Percentiles rank a stretch among this genome's conserved stretches.
Conservation (phyloP, 2,888 invertebrate species). For the Tromatobia lineatoria region DNA sequence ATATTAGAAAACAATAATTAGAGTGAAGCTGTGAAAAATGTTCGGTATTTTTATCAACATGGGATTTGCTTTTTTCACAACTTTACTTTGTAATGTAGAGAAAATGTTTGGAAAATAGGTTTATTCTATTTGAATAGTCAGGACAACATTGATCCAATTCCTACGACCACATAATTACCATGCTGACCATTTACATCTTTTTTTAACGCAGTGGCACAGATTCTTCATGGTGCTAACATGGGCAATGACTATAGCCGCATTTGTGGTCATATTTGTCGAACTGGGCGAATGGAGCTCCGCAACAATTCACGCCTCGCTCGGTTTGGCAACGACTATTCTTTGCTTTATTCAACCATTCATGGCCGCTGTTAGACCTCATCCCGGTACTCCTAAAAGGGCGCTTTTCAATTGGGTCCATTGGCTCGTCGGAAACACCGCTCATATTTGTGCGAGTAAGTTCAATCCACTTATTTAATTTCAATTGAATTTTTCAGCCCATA, state of each 20-base stretch:
- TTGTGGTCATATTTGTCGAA: conserved; percentile 93
- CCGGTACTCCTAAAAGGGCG: conserved; percentile 91
- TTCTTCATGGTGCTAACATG: conserved; percentile 94
- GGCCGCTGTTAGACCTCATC: conserved; percentile 95
- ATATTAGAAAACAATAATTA: no score
- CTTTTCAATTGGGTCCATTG: conserved; percentile 97
- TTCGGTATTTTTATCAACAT: no score
- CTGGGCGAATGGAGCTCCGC: conserved; percentile 91
- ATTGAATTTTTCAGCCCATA: neutral
- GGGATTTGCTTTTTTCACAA: no score
- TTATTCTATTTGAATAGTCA: no score
- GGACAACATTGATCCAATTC: neutral
- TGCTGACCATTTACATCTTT: conserved; percentile 32
- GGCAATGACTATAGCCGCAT: conserved; percentile 91
- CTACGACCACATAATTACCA: neutral
- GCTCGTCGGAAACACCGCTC: conserved; percentile 94
- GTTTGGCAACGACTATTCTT: conserved; percentile 91
- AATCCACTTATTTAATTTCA: neutral
- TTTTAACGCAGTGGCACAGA: conserved; percentile 91
- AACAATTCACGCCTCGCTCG: conserved; percentile 94
- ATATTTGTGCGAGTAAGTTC: conserved; percentile 93
- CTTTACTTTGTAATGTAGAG: neutral
- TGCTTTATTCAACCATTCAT: conserved; percentile 95
- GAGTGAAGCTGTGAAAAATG: no score
- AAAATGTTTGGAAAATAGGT: neutral